These are phyloP conservation scores for Myocastor coypus DNA, from an alignment of 2,113 vertebrate species.

Conservation along the genomic window DNA sequence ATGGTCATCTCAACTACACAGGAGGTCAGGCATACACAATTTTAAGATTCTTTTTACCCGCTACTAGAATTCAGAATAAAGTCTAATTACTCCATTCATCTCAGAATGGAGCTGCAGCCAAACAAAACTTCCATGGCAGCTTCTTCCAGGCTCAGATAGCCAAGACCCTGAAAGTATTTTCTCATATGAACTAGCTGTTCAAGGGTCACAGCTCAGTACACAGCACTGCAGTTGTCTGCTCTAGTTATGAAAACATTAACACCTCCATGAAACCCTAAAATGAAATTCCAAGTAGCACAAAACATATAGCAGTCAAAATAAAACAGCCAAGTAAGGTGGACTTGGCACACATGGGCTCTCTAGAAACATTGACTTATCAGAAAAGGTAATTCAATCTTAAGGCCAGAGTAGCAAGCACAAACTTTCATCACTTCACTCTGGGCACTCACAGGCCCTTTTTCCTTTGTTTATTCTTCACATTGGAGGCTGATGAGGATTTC, in stretches of 20 bases:
- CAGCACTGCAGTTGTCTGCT: not conserved
- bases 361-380: not conserved
- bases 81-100: slow-evolving; percentile 31
- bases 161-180: slow-evolving; percentile 16
- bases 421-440: not conserved
- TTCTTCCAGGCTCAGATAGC: slow-evolving; percentile 15
- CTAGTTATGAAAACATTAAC: slow-evolving; percentile 28
- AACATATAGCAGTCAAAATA: slow-evolving; percentile 2
- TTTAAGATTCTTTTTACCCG: not conserved
- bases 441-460: not conserved
- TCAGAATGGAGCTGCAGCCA: slow-evolving; percentile 35
- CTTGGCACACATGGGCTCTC: not conserved
- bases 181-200: slow-evolving; percentile 38
- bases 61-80: slow-evolving; percentile 63
- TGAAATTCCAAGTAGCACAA: slow-evolving; percentile 7
- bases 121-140: slow-evolving; percentile 62
- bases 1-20: slow-evolving; percentile 16
- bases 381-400: not conserved
- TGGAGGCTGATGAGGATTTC: not conserved
- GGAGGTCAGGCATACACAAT: slow-evolving; percentile 29
- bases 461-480: not conserved
- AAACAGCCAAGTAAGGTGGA: slow-evolving; percentile 49
- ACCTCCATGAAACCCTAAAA: not conserved
- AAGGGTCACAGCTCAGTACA: not conserved
- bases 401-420: not conserved